phyloP scores from a whole-genome alignment of 64 coral and sea anemone species.

The Catalaphyllia jardinei region DNA sequence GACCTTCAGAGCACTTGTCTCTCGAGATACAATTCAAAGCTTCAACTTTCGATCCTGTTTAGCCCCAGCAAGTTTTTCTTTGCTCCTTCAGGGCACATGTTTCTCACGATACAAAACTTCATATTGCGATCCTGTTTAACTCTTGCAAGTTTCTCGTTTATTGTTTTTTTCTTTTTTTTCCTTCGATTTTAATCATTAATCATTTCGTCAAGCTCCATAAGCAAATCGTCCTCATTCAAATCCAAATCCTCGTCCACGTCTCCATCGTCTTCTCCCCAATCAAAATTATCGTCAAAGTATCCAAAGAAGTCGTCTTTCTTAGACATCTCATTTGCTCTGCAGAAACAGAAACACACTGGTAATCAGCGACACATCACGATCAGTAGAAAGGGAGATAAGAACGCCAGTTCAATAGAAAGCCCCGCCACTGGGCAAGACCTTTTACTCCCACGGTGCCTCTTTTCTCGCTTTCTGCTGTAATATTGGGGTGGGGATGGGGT shows the following conservation, averaged over 20 bases:
- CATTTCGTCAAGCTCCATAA: conserved; percentile 65
- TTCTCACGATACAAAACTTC: too few species aligned
- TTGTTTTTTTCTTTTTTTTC: not conserved
- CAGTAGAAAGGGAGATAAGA: not conserved
- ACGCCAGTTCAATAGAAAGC: not conserved
- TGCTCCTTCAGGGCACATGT: too few species aligned
- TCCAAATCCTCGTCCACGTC: not conserved
- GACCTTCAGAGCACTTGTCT: too few species aligned
- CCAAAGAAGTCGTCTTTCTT: conserved; percentile 58
- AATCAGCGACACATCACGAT: not conserved
- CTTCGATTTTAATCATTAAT: conserved; percentile 28
- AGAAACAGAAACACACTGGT: not conserved
- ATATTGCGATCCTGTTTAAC: too few species aligned
- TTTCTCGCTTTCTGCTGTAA: too few species aligned
- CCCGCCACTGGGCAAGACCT: too few species aligned
- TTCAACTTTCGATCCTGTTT: too few species aligned
- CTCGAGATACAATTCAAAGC: too few species aligned
- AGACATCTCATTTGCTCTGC: conserved; percentile 40
- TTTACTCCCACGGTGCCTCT: too few species aligned
- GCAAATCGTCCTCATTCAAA: conserved; percentile 60
- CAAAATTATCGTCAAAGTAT: conserved; percentile 13
- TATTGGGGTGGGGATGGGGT: too few species aligned
- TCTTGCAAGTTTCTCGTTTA: not conserved
- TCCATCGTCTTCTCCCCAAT: conserved; percentile 35
- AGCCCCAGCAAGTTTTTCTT: not conserved